Evolutionary conservation across 2,113 vertebrate species (phyloP), one percentile per base, ranked within the genome.

Genomic region (Nansenia antarctica): DNA sequence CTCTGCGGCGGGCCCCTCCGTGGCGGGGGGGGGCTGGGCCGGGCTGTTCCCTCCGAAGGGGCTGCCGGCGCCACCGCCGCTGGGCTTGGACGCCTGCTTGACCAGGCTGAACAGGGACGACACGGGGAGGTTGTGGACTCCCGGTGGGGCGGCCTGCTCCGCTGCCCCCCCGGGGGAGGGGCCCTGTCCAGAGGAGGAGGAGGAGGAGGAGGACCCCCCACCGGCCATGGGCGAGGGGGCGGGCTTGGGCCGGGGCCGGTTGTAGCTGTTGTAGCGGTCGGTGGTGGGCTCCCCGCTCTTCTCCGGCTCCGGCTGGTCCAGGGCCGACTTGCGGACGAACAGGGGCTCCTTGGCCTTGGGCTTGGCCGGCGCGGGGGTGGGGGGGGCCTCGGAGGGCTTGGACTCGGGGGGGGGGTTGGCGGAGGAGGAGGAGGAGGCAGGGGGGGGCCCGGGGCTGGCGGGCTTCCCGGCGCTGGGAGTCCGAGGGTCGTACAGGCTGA

Each of bases 181-280:
- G 0, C 86, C 67, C 35, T 77, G 88, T 4, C 78, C 78, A 0
- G 82, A 39, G 0, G 55, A 6, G 0, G 88, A 64, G 0, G 75
- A 37, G 2, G 83, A 1, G 1, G 84, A 1, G 83, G 20, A 0
- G 82, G 1, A 0, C 82, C 91, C 6, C 76, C 73, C 69, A 0
- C 74, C 45, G 15, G 88, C 45, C 15, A 86, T 82, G 0, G 93
- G 82, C 26, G 93, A 79, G 0, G 91, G 82, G 0, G 93, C 30
- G 0, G 91, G 71, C 73, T 96, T 98, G 34, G 95, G 91, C 0
- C 96, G 89, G 0, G 96, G 96, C 9, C 96, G 67, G 81, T 98
- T 98, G 27, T 98, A 98, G 58, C 96, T 98, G 85, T 97, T 98
- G 82, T 98, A 98, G 2, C 95, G 85, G 86, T 98, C 95, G 0